These are phyloP conservation scores for Erythrolamprus reginae DNA, from an alignment of 2,113 vertebrate species.

Conservation along the genomic window DNA sequence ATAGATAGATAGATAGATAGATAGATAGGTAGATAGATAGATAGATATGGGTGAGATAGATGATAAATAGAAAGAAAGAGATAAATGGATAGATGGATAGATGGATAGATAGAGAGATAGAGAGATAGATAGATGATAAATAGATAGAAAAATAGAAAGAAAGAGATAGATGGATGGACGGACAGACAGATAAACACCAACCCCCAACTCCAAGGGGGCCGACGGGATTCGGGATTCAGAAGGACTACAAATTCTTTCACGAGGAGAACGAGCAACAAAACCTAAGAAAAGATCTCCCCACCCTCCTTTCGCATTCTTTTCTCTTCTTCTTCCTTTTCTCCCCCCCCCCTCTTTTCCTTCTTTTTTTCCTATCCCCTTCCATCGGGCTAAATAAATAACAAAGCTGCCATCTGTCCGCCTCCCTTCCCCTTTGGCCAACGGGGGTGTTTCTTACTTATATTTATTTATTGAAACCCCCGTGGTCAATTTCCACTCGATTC, in stretches of 20 bases:
- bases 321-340: neutral
- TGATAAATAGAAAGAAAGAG: too few species aligned
- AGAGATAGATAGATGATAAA: too few species aligned
- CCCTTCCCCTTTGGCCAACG: neutral
- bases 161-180: too few species aligned
- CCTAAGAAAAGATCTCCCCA: rapidly evolving
- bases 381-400: neutral
- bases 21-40: too few species aligned
- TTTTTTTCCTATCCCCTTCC: neutral
- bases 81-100: too few species aligned
- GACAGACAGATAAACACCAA: too few species aligned
- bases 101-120: too few species aligned
- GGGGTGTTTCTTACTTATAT: too few species aligned
- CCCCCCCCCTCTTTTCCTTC: neutral
- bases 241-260: neutral
- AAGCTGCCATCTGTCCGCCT: neutral
- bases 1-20: too few species aligned
- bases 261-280: neutral
- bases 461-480: neutral
- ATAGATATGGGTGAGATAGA: too few species aligned
- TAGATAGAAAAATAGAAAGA: too few species aligned
- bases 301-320: neutral
- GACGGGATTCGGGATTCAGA: neutral
- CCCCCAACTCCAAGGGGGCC: neutral
- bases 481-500: neutral